Evolutionary conservation across 2,113 vertebrate genomes (phyloP).

Genomic region (Oxyura jamaicensis): DNA sequence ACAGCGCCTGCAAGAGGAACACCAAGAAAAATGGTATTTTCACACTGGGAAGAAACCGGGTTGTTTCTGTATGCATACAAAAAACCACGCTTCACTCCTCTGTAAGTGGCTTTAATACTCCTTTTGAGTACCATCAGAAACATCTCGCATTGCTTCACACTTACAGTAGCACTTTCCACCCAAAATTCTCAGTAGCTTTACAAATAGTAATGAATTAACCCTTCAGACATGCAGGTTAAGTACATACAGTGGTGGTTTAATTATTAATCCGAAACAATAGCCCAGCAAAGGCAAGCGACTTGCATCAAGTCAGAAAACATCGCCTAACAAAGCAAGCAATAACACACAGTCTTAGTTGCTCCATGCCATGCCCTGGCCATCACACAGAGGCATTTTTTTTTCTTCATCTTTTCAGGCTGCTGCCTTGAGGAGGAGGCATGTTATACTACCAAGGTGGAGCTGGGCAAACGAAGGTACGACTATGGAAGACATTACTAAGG

Average conservation of each 20-base stretch:
- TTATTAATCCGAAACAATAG: not conserved
- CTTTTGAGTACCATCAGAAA: not conserved
- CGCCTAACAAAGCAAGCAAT: not conserved
- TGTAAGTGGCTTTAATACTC: not conserved
- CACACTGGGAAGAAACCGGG: not conserved
- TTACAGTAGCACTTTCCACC: not conserved
- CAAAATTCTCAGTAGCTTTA: not conserved
- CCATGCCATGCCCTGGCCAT: not conserved
- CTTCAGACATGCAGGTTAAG: not conserved
- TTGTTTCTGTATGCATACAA: not conserved
- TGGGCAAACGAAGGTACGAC: not conserved
- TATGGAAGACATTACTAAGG: not conserved
- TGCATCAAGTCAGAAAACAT: not conserved
- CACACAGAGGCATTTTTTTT: not conserved
- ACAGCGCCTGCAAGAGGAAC: not conserved
- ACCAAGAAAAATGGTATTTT: accelerated
- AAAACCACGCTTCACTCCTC: not conserved
- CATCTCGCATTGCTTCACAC: not conserved
- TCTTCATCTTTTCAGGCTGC: not conserved
- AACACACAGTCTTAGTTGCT: not conserved
- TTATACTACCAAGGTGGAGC: not conserved
- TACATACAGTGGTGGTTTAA: not conserved
- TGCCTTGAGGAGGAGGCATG: not conserved
- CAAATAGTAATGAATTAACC: not conserved
- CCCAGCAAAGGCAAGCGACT: not conserved